These are phyloP conservation scores for Micromesistius poutassou DNA, from an alignment of 2,797 vertebrate genomes.

Conservation along the genomic window DNA sequence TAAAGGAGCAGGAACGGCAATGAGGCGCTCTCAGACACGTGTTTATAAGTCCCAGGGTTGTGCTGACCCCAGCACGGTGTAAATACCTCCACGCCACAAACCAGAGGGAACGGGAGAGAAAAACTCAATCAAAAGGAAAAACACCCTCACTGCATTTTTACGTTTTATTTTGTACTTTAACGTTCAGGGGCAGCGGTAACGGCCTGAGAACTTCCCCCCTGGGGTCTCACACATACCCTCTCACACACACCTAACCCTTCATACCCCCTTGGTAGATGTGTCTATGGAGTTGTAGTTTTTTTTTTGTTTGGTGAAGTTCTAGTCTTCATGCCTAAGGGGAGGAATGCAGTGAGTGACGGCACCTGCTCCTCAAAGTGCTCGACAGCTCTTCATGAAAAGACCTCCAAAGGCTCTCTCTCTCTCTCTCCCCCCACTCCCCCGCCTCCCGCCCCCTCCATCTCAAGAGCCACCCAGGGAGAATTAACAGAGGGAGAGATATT, in stretches of 20 bases:
- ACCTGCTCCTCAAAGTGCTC: conserved; percentile 59
- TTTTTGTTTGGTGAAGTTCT: not conserved
- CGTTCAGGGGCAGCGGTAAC: conserved; percentile 51
- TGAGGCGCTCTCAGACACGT: conserved; percentile 34
- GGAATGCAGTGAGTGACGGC: conserved; percentile 34
- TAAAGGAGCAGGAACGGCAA: not conserved
- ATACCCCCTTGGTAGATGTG: too few species aligned
- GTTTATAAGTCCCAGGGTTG: conserved; percentile 48
- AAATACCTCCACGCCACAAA: conserved; percentile 38
- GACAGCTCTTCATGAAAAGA: conserved; percentile 43
- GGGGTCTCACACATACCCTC: conserved; percentile 16
- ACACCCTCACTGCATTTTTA: conserved; percentile 38
- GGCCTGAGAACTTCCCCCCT: conserved; percentile 35
- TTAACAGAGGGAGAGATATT: conserved; percentile 59
- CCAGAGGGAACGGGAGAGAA: conserved; percentile 34
- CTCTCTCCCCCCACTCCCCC: conserved; percentile 13
- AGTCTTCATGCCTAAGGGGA: conserved; percentile 13
- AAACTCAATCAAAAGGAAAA: conserved; percentile 39
- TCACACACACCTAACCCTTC: too few species aligned
- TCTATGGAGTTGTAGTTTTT: not conserved
- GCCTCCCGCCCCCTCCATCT: conserved; percentile 11
- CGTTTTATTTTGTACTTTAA: conserved; percentile 36
- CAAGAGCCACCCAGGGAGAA: conserved; percentile 49
- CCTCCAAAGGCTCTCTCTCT: conserved; percentile 36
- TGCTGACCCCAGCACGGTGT: conserved; percentile 63